A percentile compares a stretch with the other conserved stretches of the same genome.
Evolutionary conservation across 2,113 vertebrate species (phyloP).

Genomic region (Pedionomus torquatus): DNA sequence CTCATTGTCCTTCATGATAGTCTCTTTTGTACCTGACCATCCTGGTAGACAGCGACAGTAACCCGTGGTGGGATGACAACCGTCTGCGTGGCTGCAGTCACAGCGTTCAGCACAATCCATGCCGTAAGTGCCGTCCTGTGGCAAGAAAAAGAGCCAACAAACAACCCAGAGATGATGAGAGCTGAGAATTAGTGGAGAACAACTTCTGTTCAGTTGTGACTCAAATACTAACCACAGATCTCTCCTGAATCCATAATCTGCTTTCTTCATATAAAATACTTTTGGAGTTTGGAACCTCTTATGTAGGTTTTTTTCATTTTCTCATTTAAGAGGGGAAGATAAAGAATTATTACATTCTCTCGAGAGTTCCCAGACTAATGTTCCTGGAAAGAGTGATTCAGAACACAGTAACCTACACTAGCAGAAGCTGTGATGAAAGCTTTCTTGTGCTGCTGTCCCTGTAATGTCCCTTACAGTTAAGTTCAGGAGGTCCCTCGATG

Average conservation of each 20-base stretch:
- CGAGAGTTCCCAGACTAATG: neutral
- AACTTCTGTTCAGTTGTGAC: neutral
- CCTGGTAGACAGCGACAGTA: slow-evolving; percentile 92
- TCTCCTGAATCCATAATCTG: neutral
- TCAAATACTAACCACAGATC: neutral
- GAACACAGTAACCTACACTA: neutral
- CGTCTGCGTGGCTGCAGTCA: slow-evolving; percentile 94
- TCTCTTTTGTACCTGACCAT: slow-evolving; percentile 88
- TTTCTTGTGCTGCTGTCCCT: neutral
- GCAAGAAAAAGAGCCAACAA: neutral
- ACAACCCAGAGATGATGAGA: neutral
- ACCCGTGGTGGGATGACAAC: slow-evolving; percentile 92
- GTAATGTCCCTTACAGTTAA: neutral
- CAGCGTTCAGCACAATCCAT: slow-evolving; percentile 91
- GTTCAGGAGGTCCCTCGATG: neutral
- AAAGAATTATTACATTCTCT: neutral
- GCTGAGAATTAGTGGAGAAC: neutral
- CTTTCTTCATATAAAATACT: neutral
- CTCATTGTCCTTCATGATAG: neutral
- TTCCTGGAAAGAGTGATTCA: neutral
- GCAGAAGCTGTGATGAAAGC: neutral
- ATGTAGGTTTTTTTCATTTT: neutral
- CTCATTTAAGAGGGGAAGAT: neutral
- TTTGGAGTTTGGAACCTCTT: neutral
- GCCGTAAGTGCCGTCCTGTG: slow-evolving; percentile 92